Base-by-base conservation (phyloP, 2,113 vertebrate species). In the Ptilonorhynchus violaceus region DNA sequence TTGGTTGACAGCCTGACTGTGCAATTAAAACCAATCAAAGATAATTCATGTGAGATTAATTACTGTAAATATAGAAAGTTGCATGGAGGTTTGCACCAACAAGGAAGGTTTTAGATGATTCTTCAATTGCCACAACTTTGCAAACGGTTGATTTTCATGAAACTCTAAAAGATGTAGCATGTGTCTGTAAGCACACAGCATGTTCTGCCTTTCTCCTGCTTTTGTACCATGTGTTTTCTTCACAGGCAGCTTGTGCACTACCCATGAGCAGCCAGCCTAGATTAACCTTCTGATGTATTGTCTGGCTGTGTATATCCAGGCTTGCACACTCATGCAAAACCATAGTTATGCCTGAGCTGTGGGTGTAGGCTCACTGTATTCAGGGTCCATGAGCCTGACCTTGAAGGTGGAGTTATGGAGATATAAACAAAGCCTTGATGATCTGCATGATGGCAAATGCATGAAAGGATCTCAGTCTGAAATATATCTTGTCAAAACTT, bases 11-110 rank as follows among this genome's bases (percentile, higher is more conserved):
- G 35, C 15, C 25, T 62, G 35, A 59, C 70, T 49, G 25, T 28
- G 39, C 56, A 86, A 84, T 75, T 93, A 86, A 91, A 86, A 81
- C 17, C 11, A 85, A 44, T 72, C 85, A 93, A 95, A 68, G 37
- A 31, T 8, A 81, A 89, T 81, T 85, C 35, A 91, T 41, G 11
- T 53, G 68, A 94, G 69, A 95, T 92, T 85, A 92, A 87, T 96
- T 96, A 87, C 41, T 63, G 46, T 62, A 60, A 88, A 62, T 39
- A 73, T 10, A 78, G 44, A 59, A 77, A 76, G 21, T 33, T 87
- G 13, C 25, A 27, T 17, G 9, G 46, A 20, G 13, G 12, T 41
- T 91, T 81, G 12, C 35, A 82, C 11, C 39, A 74, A 49, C 37
- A 93, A 11, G 21, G 10, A 37, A 63, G 2, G 3, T 66, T 88